Conservation (phyloP, 2,888 invertebrate genomes). For the Dromius quadrimaculatus region DNA sequence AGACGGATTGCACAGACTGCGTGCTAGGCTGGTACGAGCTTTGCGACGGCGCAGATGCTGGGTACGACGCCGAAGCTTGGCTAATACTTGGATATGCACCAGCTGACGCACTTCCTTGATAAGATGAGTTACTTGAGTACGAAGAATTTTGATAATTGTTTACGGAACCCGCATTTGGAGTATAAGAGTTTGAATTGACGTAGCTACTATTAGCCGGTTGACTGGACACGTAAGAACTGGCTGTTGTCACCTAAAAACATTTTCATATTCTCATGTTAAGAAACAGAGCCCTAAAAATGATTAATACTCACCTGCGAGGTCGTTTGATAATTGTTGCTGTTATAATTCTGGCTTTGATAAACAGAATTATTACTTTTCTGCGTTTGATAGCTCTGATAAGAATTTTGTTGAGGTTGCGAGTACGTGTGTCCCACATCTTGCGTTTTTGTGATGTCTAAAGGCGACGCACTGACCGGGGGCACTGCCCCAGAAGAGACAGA, state of each 20-base stretch:
- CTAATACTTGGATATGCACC: constrained; percentile 63
- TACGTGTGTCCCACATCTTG: constrained; percentile 52
- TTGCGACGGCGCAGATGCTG: constrained; percentile 60
- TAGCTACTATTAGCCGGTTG: constrained; percentile 62
- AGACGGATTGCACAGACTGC: constrained; percentile 63
- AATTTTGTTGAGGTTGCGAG: constrained; percentile 49
- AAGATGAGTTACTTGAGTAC: constrained; percentile 61
- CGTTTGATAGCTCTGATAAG: constrained; percentile 60
- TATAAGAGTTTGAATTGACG: constrained; percentile 63
- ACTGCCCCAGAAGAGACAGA: too few species aligned
- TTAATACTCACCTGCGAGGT: constrained; percentile 55
- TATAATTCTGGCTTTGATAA: constrained; percentile 66
- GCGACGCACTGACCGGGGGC: constrained; percentile 59
- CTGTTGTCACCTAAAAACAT: constrained; percentile 66
- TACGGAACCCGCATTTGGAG: constrained; percentile 58
- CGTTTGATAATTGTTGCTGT: constrained; percentile 63
- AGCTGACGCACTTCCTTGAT: constrained; percentile 60
- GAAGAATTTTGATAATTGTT: constrained; percentile 63
- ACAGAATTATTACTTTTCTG: constrained; percentile 64
- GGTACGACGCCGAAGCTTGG: constrained; percentile 61
- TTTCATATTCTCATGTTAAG: constrained; percentile 10
- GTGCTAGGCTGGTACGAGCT: constrained; percentile 62
- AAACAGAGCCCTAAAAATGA: neutral
- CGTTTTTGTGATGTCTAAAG: constrained; percentile 55
- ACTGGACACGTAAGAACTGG: constrained; percentile 59